A percentile compares a stretch with the other conserved stretches of the same genome.
phyloP scores from a whole-genome alignment of 2,797 vertebrate species.

The Neomorphus geoffroyi region DNA sequence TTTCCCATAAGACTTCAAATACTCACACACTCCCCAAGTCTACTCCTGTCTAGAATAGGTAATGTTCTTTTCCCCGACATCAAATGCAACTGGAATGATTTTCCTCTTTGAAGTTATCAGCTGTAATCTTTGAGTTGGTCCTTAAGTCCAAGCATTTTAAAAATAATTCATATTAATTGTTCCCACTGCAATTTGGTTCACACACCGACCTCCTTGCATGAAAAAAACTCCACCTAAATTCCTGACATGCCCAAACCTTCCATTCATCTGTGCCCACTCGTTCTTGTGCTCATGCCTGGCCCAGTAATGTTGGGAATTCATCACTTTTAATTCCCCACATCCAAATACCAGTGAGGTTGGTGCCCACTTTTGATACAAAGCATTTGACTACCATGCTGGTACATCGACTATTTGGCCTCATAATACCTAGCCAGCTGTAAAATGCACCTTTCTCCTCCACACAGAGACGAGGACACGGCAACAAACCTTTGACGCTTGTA shows the following conservation, averaged over 20 bases:
- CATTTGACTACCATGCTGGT: neutral
- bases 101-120: neutral
- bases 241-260: conserved; percentile 16
- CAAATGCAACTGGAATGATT: neutral
- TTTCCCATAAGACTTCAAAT: neutral
- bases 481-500: fast-evolving
- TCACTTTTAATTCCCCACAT: neutral
- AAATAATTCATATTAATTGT: neutral
- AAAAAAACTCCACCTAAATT: neutral
- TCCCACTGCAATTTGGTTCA: conserved; percentile 5
- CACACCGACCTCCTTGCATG: neutral
- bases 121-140: neutral
- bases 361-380: neutral
- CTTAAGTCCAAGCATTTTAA: neutral
- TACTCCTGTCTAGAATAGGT: neutral
- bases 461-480: neutral
- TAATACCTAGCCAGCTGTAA: neutral
- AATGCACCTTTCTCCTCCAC: fast-evolving
- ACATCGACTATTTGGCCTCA: neutral
- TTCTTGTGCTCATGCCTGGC: neutral
- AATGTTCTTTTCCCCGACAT: neutral
- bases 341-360: neutral
- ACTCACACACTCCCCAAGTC: neutral
- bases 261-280: neutral
- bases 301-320: neutral